Conservation (phyloP, 2,888 invertebrate genomes). For the Amphipyra tragopoginis region DNA sequence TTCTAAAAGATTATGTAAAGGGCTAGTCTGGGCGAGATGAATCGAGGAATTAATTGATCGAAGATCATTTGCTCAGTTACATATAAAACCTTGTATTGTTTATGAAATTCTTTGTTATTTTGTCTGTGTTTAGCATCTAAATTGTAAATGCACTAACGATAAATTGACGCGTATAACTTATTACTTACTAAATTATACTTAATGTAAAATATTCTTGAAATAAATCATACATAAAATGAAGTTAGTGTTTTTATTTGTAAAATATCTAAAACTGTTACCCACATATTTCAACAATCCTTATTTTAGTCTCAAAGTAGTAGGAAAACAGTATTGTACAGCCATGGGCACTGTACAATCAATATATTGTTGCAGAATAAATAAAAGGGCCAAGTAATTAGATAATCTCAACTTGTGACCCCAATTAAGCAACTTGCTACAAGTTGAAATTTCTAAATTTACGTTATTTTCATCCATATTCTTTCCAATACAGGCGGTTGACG, state of each 20-base stretch:
- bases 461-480: no score
- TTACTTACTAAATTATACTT: slow-evolving; percentile 55
- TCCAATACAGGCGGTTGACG: no score
- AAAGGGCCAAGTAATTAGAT: no score
- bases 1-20: not conserved
- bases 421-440: no score
- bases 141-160: slow-evolving; percentile 42
- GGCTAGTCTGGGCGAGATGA: slow-evolving; percentile 7
- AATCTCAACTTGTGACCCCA: no score
- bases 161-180: slow-evolving; percentile 48
- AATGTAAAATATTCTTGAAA: slow-evolving; percentile 73
- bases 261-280: no score
- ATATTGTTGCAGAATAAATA: no score
- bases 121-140: slow-evolving; percentile 34
- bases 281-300: no score
- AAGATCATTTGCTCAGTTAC: slow-evolving; percentile 39
- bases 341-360: no score
- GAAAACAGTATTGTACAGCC: no score
- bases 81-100: slow-evolving; percentile 11
- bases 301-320: no score
- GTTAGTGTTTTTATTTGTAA: slow-evolving; percentile 31
- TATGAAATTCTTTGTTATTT: slow-evolving; percentile 30
- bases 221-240: slow-evolving; percentile 68
- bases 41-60: slow-evolving; percentile 10
- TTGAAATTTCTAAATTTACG: no score